Base-by-base conservation (phyloP, 2,113 vertebrate genomes). In the Notiomystis cincta region DNA sequence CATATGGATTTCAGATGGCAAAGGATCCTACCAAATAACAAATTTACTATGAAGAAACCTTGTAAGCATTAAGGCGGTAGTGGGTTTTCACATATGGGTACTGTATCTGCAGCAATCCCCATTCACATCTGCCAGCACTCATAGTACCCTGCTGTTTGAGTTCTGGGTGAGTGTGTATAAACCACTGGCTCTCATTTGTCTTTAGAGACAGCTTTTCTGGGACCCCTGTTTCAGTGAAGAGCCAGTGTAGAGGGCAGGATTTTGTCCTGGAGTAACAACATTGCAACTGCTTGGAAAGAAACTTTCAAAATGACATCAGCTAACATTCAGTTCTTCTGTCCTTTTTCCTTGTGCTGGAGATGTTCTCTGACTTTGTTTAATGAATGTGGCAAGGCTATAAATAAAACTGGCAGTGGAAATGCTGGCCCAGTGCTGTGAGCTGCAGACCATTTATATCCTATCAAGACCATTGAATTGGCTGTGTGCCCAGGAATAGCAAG, bases 1-100 rank as follows among this genome's bases (percentile, higher is more conserved):
- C 80, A 94, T 58, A 73, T 45, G 81, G 57, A 93, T 96, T 97
- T 96, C 87, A 93, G 88, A 81, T 61, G 17, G 37, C 84, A 84
- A 72, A 67, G 80, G 27, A 48, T 89, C 83, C 92, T 96, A 86
- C 56, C 16, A 30, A 60, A 84, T 93, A 90, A 87, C 62, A 44
- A 91, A 81, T 65, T 73, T 83, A 30, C 80, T 92, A 90, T 61
- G 38, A 90, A 91, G 70, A 95, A 96, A 37, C 51, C 64, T 87
- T 92, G 33, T 73, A 70, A 92, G 44, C 54, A 48, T 67, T 76
- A 24, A 66, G 71, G 61, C 90, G 89, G 58, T 24, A 7, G n/a
- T 40, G 38, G 20, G n/a, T 53, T 75, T 51, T 67, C 28, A 6
- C 8, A 5, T 28, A 44, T 44, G 86, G 57, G 62, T 53, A 54